These are phyloP conservation scores for Drosophila kanapiae DNA, from an alignment of 1,140 invertebrate genomes.

Conservation along the genomic window DNA sequence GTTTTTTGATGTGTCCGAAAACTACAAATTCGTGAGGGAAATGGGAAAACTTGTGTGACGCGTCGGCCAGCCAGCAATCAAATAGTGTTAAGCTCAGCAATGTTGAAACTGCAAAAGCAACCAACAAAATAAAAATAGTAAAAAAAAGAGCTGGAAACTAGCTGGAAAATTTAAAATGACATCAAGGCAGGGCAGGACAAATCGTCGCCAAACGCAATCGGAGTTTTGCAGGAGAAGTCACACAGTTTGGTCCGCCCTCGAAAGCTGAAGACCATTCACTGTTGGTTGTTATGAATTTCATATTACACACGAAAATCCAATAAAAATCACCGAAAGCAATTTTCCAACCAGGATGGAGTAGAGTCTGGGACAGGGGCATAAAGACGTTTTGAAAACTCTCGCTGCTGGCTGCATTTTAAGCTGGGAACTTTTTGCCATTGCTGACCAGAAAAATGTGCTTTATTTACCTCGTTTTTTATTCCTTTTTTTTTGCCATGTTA, in stretches of 20 bases:
- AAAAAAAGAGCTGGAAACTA: slow-evolving; percentile 32
- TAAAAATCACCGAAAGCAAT: slow-evolving; percentile 83
- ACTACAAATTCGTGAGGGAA: slow-evolving; percentile 20
- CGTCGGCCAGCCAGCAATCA: slow-evolving; percentile 59
- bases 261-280: slow-evolving; percentile 37
- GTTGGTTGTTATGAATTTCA: slow-evolving; percentile 78
- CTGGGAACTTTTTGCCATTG: slow-evolving; percentile 22
- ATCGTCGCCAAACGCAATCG: slow-evolving; percentile 37
- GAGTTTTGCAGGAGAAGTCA: slow-evolving; percentile 27
- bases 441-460: slow-evolving; percentile 31
- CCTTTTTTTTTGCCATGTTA: slow-evolving; percentile 8
- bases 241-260: slow-evolving; percentile 3
- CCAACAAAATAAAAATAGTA: neutral
- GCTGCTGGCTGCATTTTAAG: slow-evolving; percentile 28
- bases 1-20: neutral
- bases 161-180: slow-evolving; percentile 57
- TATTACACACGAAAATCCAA: slow-evolving; percentile 80
- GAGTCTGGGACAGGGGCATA: slow-evolving; percentile 1
- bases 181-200: slow-evolving; percentile 51
- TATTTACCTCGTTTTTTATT: slow-evolving; percentile 25
- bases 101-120: neutral
- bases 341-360: slow-evolving; percentile 33
- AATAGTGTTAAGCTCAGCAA: slow-evolving; percentile 67
- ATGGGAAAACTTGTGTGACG: slow-evolving; percentile 35
- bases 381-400: slow-evolving; percentile 37